These are phyloP conservation scores for Eupithecia subumbrata DNA, from an alignment of 2,888 invertebrate species.

Conservation along the genomic window DNA sequence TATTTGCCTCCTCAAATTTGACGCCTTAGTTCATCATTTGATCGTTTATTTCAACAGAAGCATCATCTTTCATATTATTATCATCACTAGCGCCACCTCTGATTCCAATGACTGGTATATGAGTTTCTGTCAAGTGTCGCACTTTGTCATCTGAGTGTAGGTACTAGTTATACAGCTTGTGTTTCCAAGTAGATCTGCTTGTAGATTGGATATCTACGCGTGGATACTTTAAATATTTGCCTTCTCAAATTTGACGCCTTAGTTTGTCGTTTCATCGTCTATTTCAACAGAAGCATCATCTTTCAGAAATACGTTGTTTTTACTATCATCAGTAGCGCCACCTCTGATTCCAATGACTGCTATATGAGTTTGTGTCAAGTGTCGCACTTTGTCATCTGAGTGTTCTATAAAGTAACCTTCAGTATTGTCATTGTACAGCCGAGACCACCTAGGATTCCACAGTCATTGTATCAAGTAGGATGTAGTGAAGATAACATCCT, in stretches of 20 bases:
- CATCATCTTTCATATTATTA: not conserved
- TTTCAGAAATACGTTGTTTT: no score
- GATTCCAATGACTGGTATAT: constrained; percentile 12
- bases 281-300: not conserved
- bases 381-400: constrained; percentile 22
- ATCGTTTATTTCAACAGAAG: not conserved
- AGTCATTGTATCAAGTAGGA: constrained; percentile 44
- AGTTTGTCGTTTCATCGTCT: not conserved
- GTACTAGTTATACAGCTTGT: no score
- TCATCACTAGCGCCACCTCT: constrained; percentile 20
- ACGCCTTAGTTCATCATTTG: not conserved
- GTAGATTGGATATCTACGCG: not conserved
- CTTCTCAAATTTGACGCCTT: constrained; percentile 3
- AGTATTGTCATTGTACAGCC: constrained; percentile 21
- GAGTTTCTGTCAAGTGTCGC: constrained; percentile 14
- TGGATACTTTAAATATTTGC: not conserved
- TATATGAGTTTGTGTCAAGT: constrained; percentile 12
- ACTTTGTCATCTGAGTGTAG: no score
- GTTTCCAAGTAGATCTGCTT: constrained; percentile 2
- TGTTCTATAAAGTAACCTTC: constrained; percentile 9
- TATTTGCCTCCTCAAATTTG: constrained; percentile 6
- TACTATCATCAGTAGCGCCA: constrained; percentile 17
- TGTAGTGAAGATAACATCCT: constrained; percentile 47
- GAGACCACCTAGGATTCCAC: constrained; percentile 40
- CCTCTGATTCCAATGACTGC: constrained; percentile 11